Evolutionary conservation across 1,140 invertebrate species (phyloP), one percentile per base, ranked within the genome.

Genomic region (Coboldia fuscipes): DNA sequence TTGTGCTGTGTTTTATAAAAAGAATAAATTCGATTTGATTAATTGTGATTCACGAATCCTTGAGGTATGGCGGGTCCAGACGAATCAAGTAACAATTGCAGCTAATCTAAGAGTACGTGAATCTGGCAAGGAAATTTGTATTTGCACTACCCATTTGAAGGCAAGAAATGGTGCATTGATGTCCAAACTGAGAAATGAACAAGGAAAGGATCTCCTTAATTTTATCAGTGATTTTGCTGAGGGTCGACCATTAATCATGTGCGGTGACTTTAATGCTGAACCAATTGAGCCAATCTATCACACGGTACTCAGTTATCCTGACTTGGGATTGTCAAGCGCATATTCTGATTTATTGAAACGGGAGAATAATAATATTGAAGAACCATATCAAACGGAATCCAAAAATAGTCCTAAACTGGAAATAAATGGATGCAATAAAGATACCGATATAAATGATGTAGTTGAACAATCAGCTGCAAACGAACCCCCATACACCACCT

Each of bases 221-320:
- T 74, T 72, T 38, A 49, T 81, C 1, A 45, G 55, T 17, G 47
- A 58, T n/a, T 55, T 66, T 40, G 53, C 60, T 16, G 54, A 53
- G 2, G 54, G 54, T 1, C 50, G 58, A 22, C 72, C 78, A 1
- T 44, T 77, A 0, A 55, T 84, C 16, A 40, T 82, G 2, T 74
- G 70, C 43, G 79, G 79, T 1, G 79, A 84, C 45, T 81, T 84
- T 43, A 84, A 84, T 54, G 79, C 76, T 0, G 74, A 77, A 46
- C 75, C 75, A 0, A 59, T 45, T 3, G 78, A 83, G 50, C 71
- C 73, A 5, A 66, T 82, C 9, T 80, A 81, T 43, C 40, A 48
- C 12, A 70, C 70, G 1, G 53, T 78, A 8, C 52, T 62, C 2
- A 53, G 50, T 20, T 47, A 63, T 40, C 48, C 54, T 35, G 27